A percentile compares a stretch with the other conserved stretches of the same genome.
Evolutionary conservation across 2,113 vertebrate genomes (phyloP).

Genomic region (Scatophagus argus): DNA sequence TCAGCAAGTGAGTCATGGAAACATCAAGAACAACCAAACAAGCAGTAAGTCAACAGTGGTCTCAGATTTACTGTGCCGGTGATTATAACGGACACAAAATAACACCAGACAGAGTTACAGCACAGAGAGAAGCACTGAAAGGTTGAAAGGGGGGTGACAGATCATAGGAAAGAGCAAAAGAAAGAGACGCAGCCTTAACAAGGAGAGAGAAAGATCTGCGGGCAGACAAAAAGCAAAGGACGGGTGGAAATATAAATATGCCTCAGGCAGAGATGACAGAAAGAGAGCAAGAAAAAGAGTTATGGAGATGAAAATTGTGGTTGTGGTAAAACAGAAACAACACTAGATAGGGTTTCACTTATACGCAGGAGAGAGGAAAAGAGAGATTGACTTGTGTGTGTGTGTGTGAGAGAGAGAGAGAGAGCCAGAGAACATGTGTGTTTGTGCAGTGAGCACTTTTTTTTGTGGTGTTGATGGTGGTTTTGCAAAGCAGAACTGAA

Average conservation of each 20-base stretch:
- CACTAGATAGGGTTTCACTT: slow-evolving; percentile 63
- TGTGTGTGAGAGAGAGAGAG: slow-evolving; percentile 10
- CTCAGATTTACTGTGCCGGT: slow-evolving; percentile 46
- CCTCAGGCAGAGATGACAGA: slow-evolving; percentile 59
- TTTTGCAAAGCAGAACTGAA: slow-evolving; percentile 52
- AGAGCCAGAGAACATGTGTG: slow-evolving; percentile 4
- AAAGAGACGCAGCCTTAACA: slow-evolving; percentile 11
- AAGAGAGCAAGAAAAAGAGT: slow-evolving; percentile 52
- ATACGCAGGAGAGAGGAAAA: slow-evolving; percentile 4
- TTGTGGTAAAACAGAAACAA: slow-evolving; percentile 72
- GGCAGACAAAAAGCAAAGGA: slow-evolving; percentile 28
- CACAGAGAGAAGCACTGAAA: slow-evolving; percentile 10
- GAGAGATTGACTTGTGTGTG: slow-evolving; percentile 2
- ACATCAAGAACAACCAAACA: slow-evolving; percentile 53
- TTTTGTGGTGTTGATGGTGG: slow-evolving; percentile 43
- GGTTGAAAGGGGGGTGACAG: slow-evolving; percentile 24
- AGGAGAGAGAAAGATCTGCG: slow-evolving; percentile 37
- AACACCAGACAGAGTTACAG: slow-evolving; percentile 43
- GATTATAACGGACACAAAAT: slow-evolving; percentile 47
- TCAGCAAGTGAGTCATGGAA: slow-evolving; percentile 52
- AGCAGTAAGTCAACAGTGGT: slow-evolving; percentile 58
- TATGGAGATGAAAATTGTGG: slow-evolving; percentile 66
- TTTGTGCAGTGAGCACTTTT: slow-evolving; percentile 7
- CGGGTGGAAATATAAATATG: slow-evolving; percentile 58
- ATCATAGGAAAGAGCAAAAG: not conserved